A percentile compares a stretch with the other conserved stretches of the same genome.
Evolutionary conservation across 1,140 invertebrate genomes (phyloP).

Genomic region (Thrips palmi): DNA sequence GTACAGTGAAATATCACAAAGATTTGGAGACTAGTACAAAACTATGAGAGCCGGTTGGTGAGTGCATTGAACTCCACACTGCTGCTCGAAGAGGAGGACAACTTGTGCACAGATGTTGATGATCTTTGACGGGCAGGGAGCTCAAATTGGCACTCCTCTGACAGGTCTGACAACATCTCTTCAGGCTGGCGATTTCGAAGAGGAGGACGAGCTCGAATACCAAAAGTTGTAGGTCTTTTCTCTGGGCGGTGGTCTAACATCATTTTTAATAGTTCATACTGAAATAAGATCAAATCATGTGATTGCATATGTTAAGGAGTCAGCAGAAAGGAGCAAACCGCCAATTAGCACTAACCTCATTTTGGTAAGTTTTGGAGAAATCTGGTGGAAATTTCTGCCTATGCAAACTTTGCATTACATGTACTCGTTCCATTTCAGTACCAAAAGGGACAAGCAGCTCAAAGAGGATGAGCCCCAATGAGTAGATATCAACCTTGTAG

Average conservation of each 20-base stretch:
- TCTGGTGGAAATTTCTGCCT: conserved; percentile 46
- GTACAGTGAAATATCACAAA: too few species aligned
- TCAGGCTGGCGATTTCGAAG: conserved; percentile 19
- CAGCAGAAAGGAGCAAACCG: not conserved
- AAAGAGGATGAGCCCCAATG: conserved; percentile 83
- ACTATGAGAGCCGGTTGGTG: too few species aligned
- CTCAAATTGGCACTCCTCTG: conserved; percentile 27
- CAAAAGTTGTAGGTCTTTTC: conserved; percentile 53
- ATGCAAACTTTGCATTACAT: conserved; percentile 38
- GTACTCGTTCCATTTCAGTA: conserved; percentile 76
- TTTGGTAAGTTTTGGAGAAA: conserved; percentile 41
- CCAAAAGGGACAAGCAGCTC: conserved; percentile 76
- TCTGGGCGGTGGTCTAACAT: conserved; percentile 58
- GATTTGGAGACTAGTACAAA: too few species aligned
- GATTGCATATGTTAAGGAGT: not conserved
- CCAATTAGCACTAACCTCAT: conserved; percentile 40
- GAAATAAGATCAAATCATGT: conserved; percentile 22
- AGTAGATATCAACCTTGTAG: conserved; percentile 94
- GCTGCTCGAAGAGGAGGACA: conserved; percentile 1
- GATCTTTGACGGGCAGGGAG: conserved; percentile 19
- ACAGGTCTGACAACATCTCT: conserved; percentile 12
- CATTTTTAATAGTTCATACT: conserved; percentile 50
- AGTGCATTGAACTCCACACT: too few species aligned
- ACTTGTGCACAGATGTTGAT: conserved; percentile 5
- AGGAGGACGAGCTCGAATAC: conserved; percentile 36